Evolutionary conservation across 2,888 invertebrate species (phyloP), one percentile per base, ranked within the genome.

Genomic region (Drosophila stalkeri): DNA sequence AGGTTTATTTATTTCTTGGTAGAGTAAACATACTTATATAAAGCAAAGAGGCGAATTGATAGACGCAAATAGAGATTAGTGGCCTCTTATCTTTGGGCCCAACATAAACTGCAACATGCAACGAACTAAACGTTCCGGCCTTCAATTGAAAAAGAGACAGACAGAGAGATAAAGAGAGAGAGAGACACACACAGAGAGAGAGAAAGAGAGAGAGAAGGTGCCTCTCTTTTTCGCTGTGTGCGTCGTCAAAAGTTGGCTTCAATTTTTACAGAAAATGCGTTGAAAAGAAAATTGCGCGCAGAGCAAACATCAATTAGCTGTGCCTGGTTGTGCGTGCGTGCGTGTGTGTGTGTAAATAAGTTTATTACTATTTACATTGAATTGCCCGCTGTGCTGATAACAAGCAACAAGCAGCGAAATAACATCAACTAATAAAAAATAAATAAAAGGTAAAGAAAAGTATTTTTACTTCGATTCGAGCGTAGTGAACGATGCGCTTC

Each of bases 281-380:
- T 75, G 76, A 78, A 89, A 78, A 77, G 84, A 89, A 86, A 86
- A 89, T 89, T 89, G 85, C 82, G 89, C 75, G 61, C 72, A 75
- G 74, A 59, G 78, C 75, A 89, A 86, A 87, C 72, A 89, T 74
- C 82, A 87, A 89, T 86, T 87, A 87, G 82, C 73, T 76, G 71
- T 68, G 71, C 54, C 46, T 49, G 47, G 66, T 51, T 56, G 54
- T 49, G 69, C 61, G 49, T 55, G 52, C 52, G 52, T 39, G 47
- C 49, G 47, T 64, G 64, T 60, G 70, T 65, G 63, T 16, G 56
- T 74, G 71, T 76, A 68, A 67, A 59, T 64, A 63, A 57, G 64
- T 64, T 47, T 59, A 59, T 51, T 55, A 54, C 37, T 78, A 77
- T 81, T 89, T 87, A 85, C 90, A 87, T 87, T 82, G 80, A 87